Percentiles rank a stretch among this genome's conserved stretches.
These are phyloP conservation scores for Caenorhabditis imperialis DNA, from an alignment of 2,888 invertebrate genomes.

Conservation along the genomic window DNA sequence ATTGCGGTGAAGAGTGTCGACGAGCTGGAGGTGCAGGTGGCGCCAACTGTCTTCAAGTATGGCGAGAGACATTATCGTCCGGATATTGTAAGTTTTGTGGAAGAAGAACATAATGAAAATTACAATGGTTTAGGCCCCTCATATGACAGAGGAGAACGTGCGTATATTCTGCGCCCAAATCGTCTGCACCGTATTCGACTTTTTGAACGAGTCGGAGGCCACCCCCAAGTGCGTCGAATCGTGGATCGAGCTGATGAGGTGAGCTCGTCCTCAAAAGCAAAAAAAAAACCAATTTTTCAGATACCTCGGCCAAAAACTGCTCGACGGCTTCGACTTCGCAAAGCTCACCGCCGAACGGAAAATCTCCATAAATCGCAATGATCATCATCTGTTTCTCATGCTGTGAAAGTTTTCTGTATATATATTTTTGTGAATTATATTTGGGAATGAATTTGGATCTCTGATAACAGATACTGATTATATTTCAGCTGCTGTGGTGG, in stretches of 20 bases:
- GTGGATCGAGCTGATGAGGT: constrained; percentile 70
- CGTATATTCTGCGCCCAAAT: constrained; percentile 72
- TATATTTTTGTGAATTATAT: constrained; percentile 13
- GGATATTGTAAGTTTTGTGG: constrained; percentile 44
- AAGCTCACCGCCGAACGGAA: constrained; percentile 60
- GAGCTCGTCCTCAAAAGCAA: constrained; percentile 3
- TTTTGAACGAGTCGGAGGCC: constrained; percentile 61
- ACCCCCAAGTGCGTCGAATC: constrained; percentile 63
- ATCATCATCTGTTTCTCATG: constrained; percentile 63
- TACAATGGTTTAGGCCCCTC: constrained; percentile 57
- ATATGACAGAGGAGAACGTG: constrained; percentile 69
- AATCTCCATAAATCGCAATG: constrained; percentile 65
- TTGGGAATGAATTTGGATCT: not conserved
- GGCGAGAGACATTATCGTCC: constrained; percentile 68
- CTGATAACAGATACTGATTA: too few species aligned
- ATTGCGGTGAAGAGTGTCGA: constrained; percentile 70
- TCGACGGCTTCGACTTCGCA: constrained; percentile 68
- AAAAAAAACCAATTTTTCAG: constrained; percentile 14
- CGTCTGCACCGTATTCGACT: constrained; percentile 68
- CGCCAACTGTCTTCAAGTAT: constrained; percentile 70
- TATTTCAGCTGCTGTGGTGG: too few species aligned
- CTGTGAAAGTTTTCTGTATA: constrained; percentile 15
- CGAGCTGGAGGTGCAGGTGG: constrained; percentile 71
- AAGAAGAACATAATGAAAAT: too few species aligned
- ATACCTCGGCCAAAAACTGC: constrained; percentile 66